Conservation (phyloP, 2,797 vertebrate species). For the Dermochelys coriacea region DNA sequence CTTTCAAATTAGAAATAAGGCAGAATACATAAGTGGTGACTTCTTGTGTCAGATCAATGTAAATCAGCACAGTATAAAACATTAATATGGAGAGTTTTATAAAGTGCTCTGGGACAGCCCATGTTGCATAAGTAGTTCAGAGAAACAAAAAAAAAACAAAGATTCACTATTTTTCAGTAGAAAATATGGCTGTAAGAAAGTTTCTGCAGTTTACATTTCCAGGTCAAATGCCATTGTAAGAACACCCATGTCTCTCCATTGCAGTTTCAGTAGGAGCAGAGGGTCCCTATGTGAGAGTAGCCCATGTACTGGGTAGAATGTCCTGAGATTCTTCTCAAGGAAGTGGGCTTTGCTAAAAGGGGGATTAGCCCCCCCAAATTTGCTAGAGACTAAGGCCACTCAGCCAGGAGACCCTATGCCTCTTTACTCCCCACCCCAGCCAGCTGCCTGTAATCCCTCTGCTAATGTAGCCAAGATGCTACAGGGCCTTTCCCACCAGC, state of each 20-base stretch:
- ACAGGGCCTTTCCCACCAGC: background rate
- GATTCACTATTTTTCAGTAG: fast-evolving
- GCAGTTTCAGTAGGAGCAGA: background rate
- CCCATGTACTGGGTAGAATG: no score
- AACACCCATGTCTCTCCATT: background rate
- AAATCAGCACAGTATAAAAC: background rate
- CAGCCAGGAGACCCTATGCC: background rate
- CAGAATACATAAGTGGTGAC: background rate
- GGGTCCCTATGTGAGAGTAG: background rate
- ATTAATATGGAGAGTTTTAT: background rate
- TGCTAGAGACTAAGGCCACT: background rate
- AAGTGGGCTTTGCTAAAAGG: background rate
- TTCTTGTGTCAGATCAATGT: background rate
- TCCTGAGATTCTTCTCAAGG: background rate
- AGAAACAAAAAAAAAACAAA: background rate
- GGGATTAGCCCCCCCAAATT: background rate
- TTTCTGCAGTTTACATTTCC: fast-evolving
- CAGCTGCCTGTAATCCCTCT: background rate
- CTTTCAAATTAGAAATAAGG: slow-evolving; percentile 64
- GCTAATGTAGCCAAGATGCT: background rate
- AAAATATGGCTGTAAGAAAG: background rate
- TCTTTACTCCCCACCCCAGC: background rate
- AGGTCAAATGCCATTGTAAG: fast-evolving
- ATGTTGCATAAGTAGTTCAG: background rate
- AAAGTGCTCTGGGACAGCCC: fast-evolving